phyloP scores from a whole-genome alignment of 2,888 invertebrate genomes.

The Lamellibrachia satsuma region DNA sequence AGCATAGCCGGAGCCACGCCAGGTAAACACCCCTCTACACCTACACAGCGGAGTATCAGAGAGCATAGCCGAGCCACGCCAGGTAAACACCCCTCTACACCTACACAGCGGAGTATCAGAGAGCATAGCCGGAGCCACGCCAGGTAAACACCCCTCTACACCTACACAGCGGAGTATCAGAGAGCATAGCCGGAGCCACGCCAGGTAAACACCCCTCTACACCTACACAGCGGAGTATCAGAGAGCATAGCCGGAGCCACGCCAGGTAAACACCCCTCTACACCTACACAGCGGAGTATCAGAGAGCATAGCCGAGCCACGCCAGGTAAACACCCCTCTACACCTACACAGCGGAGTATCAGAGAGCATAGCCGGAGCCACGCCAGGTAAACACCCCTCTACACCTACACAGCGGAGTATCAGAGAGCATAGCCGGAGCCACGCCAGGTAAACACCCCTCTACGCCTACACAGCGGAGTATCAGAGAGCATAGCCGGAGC shows the following conservation, averaged over 20 bases:
- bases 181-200: background rate
- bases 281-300: background rate
- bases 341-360: background rate
- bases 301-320: background rate
- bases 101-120: background rate
- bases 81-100: background rate
- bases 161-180: background rate
- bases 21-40: no score
- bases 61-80: background rate
- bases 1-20: no score
- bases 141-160: no score
- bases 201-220: background rate
- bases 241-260: no score
- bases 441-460: no score
- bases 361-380: background rate
- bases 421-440: no score
- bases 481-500: background rate
- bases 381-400: background rate
- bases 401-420: background rate
- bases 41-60: background rate
- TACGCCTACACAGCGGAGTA: background rate
- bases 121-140: no score
- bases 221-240: background rate
- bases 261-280: no score
- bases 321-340: background rate